Evolutionary conservation across 2,113 vertebrate species (phyloP), one percentile per base, ranked within the genome.

Genomic region (human (Homo sapiens)): DNA sequence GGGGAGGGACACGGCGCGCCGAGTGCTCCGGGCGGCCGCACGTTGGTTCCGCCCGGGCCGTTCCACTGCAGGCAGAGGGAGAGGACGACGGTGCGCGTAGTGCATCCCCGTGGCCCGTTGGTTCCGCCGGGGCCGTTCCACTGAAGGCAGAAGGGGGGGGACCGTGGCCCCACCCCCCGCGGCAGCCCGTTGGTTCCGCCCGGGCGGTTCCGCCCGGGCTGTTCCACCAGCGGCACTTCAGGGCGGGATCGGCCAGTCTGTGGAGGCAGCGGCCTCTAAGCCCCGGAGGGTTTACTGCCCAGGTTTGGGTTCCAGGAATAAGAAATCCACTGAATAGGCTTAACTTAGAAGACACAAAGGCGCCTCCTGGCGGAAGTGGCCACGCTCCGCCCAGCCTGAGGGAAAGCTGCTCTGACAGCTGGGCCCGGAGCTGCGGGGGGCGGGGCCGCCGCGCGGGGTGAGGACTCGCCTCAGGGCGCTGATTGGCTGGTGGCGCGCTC

Each of bases 121-220:
- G 38, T 43, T 25, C 72, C 2, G 10, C 12, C 68, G 22, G 22
- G 72, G 11, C 72, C 12, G 38, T 38, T 73, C 10, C 38, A 73
- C 70, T 18, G 70, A 22, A 22, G 10, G n/a, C 32, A 38, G 14
- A 68, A 6, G 64, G 13, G 32, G 32, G 66, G 61, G 2, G n/a
- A 17, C 6, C 5, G 5, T 0, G 27, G 27, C 25, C 57, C 5
- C 66, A 4, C 7, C 35, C 38, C 45, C 72, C 11, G 59, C 3
- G 80, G 40, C 20, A 5, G 2, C 55, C 13, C 22, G 14, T 14
- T 8, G 0, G 3, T 8, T 3, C 40, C 18, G 35, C n/a, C 45
- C 32, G 0, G 14, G 50, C 32, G 1, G 68, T n/a, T 18, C 68
- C 23, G n/a, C n/a, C 45, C 32, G 0, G 14, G 50, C 32, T 3